Percentiles rank a stretch among this genome's conserved stretches.
phyloP scores from a whole-genome alignment of 2,113 vertebrate species.

The Hyperoodon ampullatus region DNA sequence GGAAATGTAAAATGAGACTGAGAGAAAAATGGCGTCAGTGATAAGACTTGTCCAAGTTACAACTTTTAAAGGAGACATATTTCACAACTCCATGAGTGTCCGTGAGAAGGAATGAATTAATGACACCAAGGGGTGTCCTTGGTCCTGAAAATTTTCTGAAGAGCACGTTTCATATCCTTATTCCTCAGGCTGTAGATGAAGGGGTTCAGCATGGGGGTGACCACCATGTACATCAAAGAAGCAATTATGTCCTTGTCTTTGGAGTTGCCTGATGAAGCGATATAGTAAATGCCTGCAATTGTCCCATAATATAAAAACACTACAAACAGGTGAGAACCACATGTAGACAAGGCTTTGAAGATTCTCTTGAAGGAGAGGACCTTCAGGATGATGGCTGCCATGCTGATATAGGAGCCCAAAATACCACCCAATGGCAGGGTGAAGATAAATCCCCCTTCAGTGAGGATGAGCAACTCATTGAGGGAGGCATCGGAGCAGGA shows the following conservation, averaged over 20 bases:
- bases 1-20: background rate
- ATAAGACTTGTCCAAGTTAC: background rate
- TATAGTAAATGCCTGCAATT: background rate
- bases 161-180: background rate
- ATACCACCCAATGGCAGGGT: constrained; percentile 6
- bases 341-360: constrained; percentile 63
- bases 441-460: background rate
- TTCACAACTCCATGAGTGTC: background rate
- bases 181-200: constrained; percentile 53
- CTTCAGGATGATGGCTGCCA: constrained; percentile 1
- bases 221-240: constrained; percentile 32
- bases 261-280: background rate
- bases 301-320: constrained; percentile 64
- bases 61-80: background rate
- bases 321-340: constrained; percentile 58
- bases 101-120: background rate
- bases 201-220: constrained; percentile 38
- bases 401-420: constrained; percentile 35
- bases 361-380: constrained; percentile 12
- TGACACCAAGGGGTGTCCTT: rapidly evolving
- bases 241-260: constrained; percentile 30
- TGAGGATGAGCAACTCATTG: constrained; percentile 45
- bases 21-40: background rate
- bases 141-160: background rate
- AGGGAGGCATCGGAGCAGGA: constrained; percentile 34